Evolutionary conservation across 2,888 invertebrate genomes (phyloP).

Genomic region (Caenorhabditis angaria): DNA sequence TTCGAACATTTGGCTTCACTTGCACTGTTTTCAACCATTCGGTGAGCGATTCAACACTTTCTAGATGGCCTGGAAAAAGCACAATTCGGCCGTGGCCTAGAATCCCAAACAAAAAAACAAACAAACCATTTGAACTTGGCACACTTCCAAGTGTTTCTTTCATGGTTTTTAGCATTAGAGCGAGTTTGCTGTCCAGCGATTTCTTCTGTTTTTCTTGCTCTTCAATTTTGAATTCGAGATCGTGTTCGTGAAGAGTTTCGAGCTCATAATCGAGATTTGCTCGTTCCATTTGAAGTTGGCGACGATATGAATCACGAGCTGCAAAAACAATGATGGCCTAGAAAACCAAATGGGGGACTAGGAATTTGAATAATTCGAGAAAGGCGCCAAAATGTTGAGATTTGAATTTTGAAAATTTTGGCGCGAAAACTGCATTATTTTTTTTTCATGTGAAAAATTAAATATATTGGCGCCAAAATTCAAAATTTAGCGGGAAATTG

Average conservation of each 20-base stretch:
- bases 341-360: no score
- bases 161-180: conserved; percentile 21
- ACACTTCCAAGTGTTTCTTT: conserved; percentile 9
- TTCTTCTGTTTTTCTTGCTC: conserved; percentile 17
- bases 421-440: no score
- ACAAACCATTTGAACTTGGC: conserved; percentile 16
- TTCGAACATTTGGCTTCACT: not conserved
- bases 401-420: no score
- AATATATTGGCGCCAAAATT: no score
- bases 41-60: conserved; percentile 14
- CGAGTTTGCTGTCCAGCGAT: conserved; percentile 22
- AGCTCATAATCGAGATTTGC: conserved; percentile 33
- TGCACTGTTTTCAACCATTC: conserved; percentile 14
- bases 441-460: not conserved
- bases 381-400: no score
- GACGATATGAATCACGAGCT: conserved; percentile 32
- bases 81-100: not conserved
- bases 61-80: conserved; percentile 17
- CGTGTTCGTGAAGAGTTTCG: conserved; percentile 26
- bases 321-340: not conserved
- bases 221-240: conserved; percentile 17
- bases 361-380: no score
- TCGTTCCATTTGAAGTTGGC: conserved; percentile 32
- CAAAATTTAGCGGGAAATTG: no score
- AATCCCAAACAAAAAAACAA: not conserved